Percentiles rank a stretch among this genome's conserved stretches.
These are phyloP conservation scores for Myxocyprinus asiaticus DNA, from an alignment of 2,113 vertebrate species.

Conservation along the genomic window DNA sequence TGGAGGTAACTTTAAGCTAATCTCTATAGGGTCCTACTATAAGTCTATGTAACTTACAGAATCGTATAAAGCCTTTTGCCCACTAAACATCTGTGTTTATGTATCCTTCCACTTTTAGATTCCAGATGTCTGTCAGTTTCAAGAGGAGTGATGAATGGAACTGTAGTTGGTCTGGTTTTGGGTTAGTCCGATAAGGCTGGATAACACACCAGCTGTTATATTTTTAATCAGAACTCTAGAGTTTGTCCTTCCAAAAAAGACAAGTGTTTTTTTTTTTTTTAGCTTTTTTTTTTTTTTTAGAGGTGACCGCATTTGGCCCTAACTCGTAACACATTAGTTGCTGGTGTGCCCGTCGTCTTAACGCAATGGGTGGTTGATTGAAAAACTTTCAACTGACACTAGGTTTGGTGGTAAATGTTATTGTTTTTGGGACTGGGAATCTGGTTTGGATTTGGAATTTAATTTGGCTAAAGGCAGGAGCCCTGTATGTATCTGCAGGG, in stretches of 20 bases:
- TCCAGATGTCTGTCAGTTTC: not conserved
- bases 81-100: not conserved
- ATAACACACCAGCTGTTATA: conserved; percentile 73
- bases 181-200: conserved; percentile 56
- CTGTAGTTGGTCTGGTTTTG: conserved; percentile 3
- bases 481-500: conserved; percentile 9
- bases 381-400: not conserved
- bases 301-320: conserved; percentile 51
- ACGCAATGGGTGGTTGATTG: conserved; percentile 37
- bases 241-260: conserved; percentile 48
- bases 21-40: no score
- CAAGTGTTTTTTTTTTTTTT: conserved; percentile 16
- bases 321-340: not conserved
- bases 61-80: no score
- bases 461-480: conserved; percentile 9
- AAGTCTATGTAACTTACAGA: no score
- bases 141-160: conserved; percentile 8
- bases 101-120: not conserved
- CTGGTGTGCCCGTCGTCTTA: conserved; percentile 9
- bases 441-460: not conserved
- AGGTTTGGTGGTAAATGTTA: not conserved
- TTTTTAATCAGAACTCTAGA: conserved; percentile 70
- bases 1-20: no score
- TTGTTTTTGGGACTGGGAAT: conserved; percentile 9
- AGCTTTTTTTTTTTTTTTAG: conserved; percentile 13